Conservation (phyloP, 2,888 invertebrate genomes). For the Phanerotoma sp. region DNA sequence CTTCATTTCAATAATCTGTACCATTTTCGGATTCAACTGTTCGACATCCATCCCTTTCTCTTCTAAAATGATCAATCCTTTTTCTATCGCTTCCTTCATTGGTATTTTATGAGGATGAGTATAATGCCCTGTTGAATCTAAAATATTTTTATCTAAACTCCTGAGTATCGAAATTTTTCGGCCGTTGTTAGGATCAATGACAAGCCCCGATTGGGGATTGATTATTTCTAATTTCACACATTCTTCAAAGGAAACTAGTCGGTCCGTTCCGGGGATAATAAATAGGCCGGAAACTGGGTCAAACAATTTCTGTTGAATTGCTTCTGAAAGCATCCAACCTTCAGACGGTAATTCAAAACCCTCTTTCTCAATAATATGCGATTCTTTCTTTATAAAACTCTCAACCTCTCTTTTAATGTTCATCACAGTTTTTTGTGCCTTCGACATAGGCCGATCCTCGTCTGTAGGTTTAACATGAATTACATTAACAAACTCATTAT, state of each 20-base stretch:
- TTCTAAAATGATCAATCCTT: slow-evolving; percentile 66
- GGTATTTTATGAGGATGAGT: slow-evolving; percentile 63
- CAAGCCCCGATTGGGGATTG: slow-evolving; percentile 78
- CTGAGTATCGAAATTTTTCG: slow-evolving; percentile 69
- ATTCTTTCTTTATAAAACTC: slow-evolving; percentile 32
- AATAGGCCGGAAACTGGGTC: slow-evolving; percentile 83
- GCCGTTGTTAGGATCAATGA: slow-evolving; percentile 74
- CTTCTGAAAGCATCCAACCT: slow-evolving; percentile 82
- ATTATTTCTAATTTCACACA: slow-evolving; percentile 84
- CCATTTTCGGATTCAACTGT: slow-evolving; percentile 63
- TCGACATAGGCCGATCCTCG: background rate
- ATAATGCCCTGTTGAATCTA: slow-evolving; percentile 81
- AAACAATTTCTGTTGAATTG: slow-evolving; percentile 79
- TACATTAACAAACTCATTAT: slow-evolving; percentile 19
- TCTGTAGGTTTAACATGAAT: slow-evolving; percentile 21
- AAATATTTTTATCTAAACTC: slow-evolving; percentile 76
- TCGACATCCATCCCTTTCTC: slow-evolving; percentile 58
- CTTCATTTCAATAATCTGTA: slow-evolving; percentile 71
- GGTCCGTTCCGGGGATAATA: slow-evolving; percentile 82
- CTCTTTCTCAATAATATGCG: slow-evolving; percentile 64
- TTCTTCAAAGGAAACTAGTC: slow-evolving; percentile 81
- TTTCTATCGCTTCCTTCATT: slow-evolving; percentile 74
- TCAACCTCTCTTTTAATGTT: slow-evolving; percentile 33
- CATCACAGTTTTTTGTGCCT: slow-evolving; percentile 13
- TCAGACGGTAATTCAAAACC: slow-evolving; percentile 78